phyloP scores from a whole-genome alignment of 2,113 vertebrate genomes.

The Stomatorhinus ivindoensis region DNA sequence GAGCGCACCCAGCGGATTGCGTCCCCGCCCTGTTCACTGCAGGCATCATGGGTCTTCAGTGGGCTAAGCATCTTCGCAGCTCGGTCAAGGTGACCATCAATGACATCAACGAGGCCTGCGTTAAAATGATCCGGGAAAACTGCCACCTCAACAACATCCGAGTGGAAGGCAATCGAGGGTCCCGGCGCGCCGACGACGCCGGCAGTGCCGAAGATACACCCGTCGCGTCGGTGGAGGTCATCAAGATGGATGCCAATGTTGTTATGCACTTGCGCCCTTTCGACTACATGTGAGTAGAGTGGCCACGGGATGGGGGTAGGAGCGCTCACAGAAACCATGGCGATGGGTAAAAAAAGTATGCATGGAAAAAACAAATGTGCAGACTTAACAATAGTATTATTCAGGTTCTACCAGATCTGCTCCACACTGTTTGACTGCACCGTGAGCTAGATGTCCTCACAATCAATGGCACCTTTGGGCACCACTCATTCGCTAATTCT shows the following conservation, averaged over 20 bases:
- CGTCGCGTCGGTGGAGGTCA: constrained; percentile 74
- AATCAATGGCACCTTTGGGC: neutral
- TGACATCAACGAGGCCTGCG: constrained; percentile 83
- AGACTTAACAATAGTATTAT: neutral
- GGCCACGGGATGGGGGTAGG: neutral
- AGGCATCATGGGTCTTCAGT: constrained; percentile 98
- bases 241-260: constrained; percentile 95
- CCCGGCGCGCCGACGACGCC: constrained; percentile 47
- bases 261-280: constrained; percentile 91
- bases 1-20: neutral
- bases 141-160: constrained; percentile 86
- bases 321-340: neutral
- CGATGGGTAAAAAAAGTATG: neutral
- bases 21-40: neutral
- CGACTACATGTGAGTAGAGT: constrained; percentile 86
- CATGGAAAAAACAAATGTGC: neutral
- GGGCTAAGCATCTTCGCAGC: constrained; percentile 84
- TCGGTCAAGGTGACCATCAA: constrained; percentile 88
- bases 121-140: constrained; percentile 87
- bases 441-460: neutral
- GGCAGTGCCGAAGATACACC: constrained; percentile 42
- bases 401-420: neutral
- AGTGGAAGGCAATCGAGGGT: constrained; percentile 53
- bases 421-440: neutral
- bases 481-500: neutral